These are phyloP conservation scores for Pheucticus melanocephalus DNA, from an alignment of 2,113 vertebrate species.

Conservation along the genomic window DNA sequence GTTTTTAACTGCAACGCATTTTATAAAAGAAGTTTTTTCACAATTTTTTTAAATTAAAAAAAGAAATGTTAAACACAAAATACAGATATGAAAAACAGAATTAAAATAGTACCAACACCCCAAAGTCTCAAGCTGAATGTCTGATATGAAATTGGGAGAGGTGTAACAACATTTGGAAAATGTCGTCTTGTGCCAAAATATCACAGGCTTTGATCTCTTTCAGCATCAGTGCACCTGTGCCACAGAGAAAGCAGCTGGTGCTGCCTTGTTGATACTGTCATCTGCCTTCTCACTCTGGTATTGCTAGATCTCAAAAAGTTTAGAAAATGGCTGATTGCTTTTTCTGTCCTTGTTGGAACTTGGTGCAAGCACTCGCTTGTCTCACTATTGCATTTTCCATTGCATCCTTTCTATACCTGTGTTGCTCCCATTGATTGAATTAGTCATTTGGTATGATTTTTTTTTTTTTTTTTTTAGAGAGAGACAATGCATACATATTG, in stretches of 20 bases:
- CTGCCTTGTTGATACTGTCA: neutral
- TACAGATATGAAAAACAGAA: neutral
- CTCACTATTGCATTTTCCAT: neutral
- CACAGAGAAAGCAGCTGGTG: neutral
- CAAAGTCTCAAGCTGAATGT: neutral
- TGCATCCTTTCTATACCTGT: neutral
- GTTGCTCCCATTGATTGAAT: neutral
- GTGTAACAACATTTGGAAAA: neutral
- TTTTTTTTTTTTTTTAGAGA: neutral
- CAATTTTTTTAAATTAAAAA: neutral
- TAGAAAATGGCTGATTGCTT: neutral
- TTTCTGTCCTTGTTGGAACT: neutral
- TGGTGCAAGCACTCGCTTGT: neutral
- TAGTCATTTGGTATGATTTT: neutral
- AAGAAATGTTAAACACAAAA: neutral
- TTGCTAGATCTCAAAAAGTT: neutral
- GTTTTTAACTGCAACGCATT: neutral
- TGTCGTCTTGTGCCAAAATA: neutral
- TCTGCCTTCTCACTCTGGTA: neutral
- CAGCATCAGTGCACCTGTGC: neutral
- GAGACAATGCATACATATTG: neutral
- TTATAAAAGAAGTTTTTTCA: neutral
- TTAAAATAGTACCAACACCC: neutral
- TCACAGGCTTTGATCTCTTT: neutral
- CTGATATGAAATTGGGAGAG: neutral